Percentiles rank a stretch among this genome's conserved stretches.
These are phyloP conservation scores for Antitype chi DNA, from an alignment of 2,888 invertebrate species.

Conservation along the genomic window DNA sequence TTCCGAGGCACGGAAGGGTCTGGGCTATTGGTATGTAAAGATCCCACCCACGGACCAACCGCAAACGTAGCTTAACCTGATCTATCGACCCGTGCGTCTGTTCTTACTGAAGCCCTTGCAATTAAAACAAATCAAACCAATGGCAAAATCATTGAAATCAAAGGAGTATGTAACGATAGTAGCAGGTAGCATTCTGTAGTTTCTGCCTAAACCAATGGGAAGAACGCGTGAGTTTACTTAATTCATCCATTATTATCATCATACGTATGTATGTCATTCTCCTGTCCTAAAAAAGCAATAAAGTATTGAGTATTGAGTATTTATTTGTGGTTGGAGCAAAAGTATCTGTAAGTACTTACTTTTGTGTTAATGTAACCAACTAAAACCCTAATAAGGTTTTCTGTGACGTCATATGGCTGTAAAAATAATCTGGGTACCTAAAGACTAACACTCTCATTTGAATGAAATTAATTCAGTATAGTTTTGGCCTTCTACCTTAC, in stretches of 20 bases:
- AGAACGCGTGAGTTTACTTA: neutral
- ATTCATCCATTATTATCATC: neutral
- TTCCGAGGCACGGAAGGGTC: too few species aligned
- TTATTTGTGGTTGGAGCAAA: too few species aligned
- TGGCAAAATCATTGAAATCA: too few species aligned
- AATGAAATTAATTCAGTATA: neutral
- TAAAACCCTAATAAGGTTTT: neutral
- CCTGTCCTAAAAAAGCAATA: too few species aligned
- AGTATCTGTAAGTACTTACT: neutral
- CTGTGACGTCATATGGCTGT: neutral
- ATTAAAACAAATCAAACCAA: too few species aligned
- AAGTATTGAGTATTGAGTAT: too few species aligned
- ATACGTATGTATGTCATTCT: too few species aligned
- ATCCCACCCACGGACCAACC: too few species aligned
- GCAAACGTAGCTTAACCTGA: too few species aligned
- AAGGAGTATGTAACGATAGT: neutral
- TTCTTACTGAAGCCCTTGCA: too few species aligned
- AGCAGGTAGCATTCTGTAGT: neutral
- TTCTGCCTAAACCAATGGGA: neutral
- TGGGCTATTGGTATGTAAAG: too few species aligned
- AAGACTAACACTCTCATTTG: neutral
- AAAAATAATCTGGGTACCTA: neutral
- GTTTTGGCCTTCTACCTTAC: neutral
- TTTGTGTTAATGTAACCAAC: neutral
- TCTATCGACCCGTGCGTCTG: too few species aligned